Evolutionary conservation across 2,113 vertebrate species (phyloP).

Genomic region (Bos indicus): DNA sequence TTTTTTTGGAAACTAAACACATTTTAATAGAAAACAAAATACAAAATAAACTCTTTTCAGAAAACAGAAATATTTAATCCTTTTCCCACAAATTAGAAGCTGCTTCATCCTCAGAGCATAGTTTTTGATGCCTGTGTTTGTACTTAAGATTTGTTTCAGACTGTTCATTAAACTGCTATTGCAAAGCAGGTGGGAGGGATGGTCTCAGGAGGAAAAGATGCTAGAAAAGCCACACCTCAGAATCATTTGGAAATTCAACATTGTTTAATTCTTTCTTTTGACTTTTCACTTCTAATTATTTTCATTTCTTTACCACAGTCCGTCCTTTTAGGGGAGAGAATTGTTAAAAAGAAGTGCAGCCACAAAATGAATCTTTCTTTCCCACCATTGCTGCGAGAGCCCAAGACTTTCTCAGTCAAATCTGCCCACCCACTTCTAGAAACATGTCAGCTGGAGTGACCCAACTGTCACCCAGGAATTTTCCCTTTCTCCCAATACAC

Average conservation of each 20-base stretch:
- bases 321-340: conserved; percentile 56
- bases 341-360: conserved; percentile 25
- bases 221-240: conserved; percentile 60
- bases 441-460: conserved; percentile 2
- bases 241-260: conserved; percentile 70
- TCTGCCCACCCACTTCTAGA: neutral
- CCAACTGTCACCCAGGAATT: neutral
- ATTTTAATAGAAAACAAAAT: conserved; percentile 88
- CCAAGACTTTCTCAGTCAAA: neutral
- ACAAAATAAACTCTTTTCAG: conserved; percentile 86
- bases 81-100: conserved; percentile 74
- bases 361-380: conserved; percentile 30
- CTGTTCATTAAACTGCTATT: conserved; percentile 64
- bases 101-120: conserved; percentile 67
- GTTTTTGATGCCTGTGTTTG: conserved; percentile 60
- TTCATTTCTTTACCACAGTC: conserved; percentile 68
- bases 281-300: conserved; percentile 36
- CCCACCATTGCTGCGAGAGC: conserved; percentile 19
- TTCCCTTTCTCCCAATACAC: conserved; percentile 66
- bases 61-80: conserved; percentile 85
- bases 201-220: neutral
- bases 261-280: conserved; percentile 60
- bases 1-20: conserved; percentile 80
- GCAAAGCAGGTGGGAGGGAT: conserved; percentile 38
- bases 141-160: conserved; percentile 70